These are phyloP conservation scores for Myoxocephalus aenaeus DNA, from an alignment of 2,797 vertebrate species.

Conservation along the genomic window DNA sequence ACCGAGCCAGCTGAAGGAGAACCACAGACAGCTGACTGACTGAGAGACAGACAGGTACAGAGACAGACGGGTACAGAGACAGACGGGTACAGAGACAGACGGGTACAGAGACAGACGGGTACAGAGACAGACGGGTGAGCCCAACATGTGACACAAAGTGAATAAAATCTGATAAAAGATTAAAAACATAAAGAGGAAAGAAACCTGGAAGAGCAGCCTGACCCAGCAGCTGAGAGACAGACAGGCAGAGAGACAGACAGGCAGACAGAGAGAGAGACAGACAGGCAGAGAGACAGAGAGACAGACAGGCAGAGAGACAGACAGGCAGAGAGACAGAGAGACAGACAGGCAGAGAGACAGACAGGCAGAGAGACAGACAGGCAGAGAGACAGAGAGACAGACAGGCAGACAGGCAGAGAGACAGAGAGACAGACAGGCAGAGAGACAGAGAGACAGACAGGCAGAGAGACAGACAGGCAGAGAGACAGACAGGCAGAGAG, in stretches of 20 bases:
- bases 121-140: conserved; percentile 2
- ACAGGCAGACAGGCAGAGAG: too few species aligned
- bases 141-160: neutral
- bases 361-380: neutral
- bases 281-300: too few species aligned
- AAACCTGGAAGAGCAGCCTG: conserved; percentile 57
- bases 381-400: too few species aligned
- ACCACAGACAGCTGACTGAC: conserved; percentile 60
- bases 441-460: too few species aligned
- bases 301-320: too few species aligned
- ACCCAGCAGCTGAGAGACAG: conserved; percentile 55
- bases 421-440: too few species aligned
- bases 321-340: too few species aligned
- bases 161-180: neutral
- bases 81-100: neutral
- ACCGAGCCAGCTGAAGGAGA: conserved; percentile 56
- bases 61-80: neutral
- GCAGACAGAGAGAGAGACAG: too few species aligned
- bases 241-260: neutral
- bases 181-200: conserved; percentile 1
- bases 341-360: neutral
- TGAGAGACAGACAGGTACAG: conserved; percentile 18
- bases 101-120: neutral
- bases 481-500: too few species aligned
- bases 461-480: too few species aligned